Conservation (phyloP, 1,140 invertebrate species). For the Charaxes varanes region DNA sequence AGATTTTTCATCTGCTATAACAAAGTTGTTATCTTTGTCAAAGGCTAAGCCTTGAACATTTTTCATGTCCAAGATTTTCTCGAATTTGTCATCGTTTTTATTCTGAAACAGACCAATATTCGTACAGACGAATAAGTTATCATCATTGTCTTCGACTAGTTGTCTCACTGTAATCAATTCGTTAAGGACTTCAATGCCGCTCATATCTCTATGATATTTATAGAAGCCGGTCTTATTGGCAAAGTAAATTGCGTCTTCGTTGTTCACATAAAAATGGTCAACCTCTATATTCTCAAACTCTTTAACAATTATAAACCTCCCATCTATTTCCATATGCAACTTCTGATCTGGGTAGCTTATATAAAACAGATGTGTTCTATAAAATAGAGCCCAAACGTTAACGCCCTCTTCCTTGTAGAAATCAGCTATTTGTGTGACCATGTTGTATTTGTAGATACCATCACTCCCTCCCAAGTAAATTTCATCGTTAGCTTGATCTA, state of each 20-base stretch:
- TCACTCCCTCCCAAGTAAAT: conserved; percentile 48
- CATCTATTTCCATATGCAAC: conserved; percentile 40
- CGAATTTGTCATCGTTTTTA: conserved; percentile 20
- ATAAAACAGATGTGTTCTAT: conserved; percentile 41
- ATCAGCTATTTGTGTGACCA: conserved; percentile 42
- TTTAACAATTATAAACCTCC: conserved; percentile 36
- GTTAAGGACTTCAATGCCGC: conserved; percentile 21
- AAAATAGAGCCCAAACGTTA: conserved; percentile 50
- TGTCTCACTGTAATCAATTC: conserved; percentile 36
- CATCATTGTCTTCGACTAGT: conserved; percentile 40
- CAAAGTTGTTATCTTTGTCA: conserved; percentile 45
- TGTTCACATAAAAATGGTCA: conserved; percentile 38
- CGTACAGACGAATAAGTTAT: conserved; percentile 35
- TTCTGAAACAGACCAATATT: conserved; percentile 36
- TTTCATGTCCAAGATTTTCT: conserved; percentile 34
- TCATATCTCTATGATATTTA: conserved; percentile 29
- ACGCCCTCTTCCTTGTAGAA: conserved; percentile 38
- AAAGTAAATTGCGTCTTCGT: conserved; percentile 34
- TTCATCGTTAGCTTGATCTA: conserved; percentile 43
- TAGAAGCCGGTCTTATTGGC: conserved; percentile 48
- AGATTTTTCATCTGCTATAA: conserved; percentile 37
- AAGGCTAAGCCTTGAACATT: conserved; percentile 44
- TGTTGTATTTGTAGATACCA: conserved; percentile 54
- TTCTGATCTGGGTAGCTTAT: conserved; percentile 52
- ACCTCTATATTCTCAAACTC: conserved; percentile 47